Conservation (phyloP, 2,797 vertebrate species). For the Sylvia borin region DNA sequence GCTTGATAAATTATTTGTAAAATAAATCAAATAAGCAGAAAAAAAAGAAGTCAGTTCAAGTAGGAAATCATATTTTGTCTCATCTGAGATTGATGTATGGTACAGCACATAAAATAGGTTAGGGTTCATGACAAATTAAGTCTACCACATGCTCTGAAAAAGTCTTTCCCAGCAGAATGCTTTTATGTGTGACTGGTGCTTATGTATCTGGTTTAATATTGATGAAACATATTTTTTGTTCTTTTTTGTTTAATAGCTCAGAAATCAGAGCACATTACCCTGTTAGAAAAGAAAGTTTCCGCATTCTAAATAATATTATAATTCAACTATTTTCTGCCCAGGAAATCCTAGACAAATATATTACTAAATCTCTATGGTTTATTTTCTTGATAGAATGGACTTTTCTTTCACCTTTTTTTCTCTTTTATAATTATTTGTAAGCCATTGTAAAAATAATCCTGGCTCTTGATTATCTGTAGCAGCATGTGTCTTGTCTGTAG, state of each 20-base stretch:
- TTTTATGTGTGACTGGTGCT: background rate
- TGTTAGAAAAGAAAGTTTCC: background rate
- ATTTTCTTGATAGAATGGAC: background rate
- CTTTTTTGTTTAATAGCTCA: background rate
- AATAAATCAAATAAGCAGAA: background rate
- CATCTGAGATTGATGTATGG: accelerated
- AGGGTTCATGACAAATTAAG: background rate
- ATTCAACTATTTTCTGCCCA: background rate
- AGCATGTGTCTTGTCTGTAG: background rate
- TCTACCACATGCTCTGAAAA: accelerated
- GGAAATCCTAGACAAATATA: background rate
- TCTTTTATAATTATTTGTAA: background rate
- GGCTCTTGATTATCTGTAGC: background rate
- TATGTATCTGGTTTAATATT: background rate
- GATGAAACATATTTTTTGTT: background rate
- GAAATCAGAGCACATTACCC: background rate
- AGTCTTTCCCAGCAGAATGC: background rate
- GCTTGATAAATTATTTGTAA: background rate
- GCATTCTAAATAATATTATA: background rate
- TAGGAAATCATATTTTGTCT: background rate
- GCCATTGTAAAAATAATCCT: background rate
- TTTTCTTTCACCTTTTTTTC: accelerated
- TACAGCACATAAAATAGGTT: background rate
- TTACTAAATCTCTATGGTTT: background rate
- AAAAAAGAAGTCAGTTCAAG: background rate